phyloP scores from a whole-genome alignment of 1,140 invertebrate species.

The Sitobion miscanthi region DNA sequence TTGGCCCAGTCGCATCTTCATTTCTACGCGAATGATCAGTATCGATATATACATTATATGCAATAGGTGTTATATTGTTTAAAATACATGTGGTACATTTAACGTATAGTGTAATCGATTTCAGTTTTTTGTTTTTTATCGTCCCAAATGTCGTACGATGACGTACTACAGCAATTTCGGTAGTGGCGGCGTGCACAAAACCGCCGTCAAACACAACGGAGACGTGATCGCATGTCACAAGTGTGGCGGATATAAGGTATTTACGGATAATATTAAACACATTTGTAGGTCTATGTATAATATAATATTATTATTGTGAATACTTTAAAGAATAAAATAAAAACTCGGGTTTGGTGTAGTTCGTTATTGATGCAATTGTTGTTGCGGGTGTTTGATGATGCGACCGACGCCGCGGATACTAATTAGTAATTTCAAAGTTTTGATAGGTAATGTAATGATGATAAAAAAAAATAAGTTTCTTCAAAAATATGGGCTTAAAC shows the following conservation, averaged over 20 bases:
- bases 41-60: neutral
- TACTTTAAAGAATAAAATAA: neutral
- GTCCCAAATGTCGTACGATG: constrained; percentile 45
- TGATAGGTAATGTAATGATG: neutral
- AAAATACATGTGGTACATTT: neutral
- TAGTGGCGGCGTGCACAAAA: neutral
- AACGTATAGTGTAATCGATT: neutral
- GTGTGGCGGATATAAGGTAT: constrained; percentile 59
- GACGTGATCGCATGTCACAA: constrained; percentile 57
- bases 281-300: neutral
- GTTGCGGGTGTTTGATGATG: neutral
- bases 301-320: neutral
- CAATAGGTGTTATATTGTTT: neutral
- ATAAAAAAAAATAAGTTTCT: neutral
- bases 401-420: neutral
- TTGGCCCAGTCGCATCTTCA: neutral
- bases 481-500: neutral
- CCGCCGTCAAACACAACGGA: constrained; percentile 20
- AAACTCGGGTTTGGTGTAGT: neutral
- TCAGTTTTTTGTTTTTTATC: neutral
- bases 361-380: neutral
- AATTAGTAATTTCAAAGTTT: neutral
- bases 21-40: neutral
- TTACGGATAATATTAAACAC: neutral
- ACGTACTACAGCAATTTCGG: constrained; percentile 35